Base-by-base conservation (phyloP, 1,140 invertebrate genomes). In the Pogonomyrmex barbatus region DNA sequence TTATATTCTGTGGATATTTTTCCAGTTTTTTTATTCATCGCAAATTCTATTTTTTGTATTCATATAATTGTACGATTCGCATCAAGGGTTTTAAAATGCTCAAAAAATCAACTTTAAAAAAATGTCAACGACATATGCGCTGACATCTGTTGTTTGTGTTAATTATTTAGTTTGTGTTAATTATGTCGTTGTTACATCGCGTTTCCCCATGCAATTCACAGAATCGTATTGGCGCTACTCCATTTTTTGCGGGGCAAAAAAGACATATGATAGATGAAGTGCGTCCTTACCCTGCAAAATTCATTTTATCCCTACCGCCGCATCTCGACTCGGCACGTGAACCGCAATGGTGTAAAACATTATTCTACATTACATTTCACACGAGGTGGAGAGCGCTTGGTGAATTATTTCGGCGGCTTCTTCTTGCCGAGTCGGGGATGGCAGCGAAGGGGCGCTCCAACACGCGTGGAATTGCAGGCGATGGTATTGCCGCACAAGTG, bases 351-450 rank as follows among this genome's bases (percentile, higher is more conserved):
- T 87, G 86, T 90, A 90, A 89, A 90, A 89, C 88, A 90, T 90
- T 89, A 90, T 89, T 90, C 88, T 87, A 78, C 88, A 82, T 90
- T 90, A 90, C 81, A 65, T 85, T 89, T 87, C 73, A 56, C 68
- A 58, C 65, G 76, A 89, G 81, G 73, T 71, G 58, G 78, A 76
- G 86, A 85, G 62, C 50, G 45, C 73, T 54, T 36, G 85, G 75
- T 89, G 65, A 89, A 89, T 89, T 89, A 89, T 89, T 89, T 54
- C 54, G 17, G 45, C 47, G 45, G 60, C 45, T 86, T 86, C 83
- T 89, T 89, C 87, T 58, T 56, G 36, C 56, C 58, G 33, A 10
- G 39, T 84, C 39, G 62, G 17, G 60, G 36, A 17, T 24, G 36
- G 24, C 36, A 58, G 14, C 30, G 42, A 63, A 77, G 39, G 62